Evolutionary conservation across 2,888 invertebrate genomes (phyloP), one percentile per base, ranked within the genome.

Genomic region (Leistus spinibarbis): DNA sequence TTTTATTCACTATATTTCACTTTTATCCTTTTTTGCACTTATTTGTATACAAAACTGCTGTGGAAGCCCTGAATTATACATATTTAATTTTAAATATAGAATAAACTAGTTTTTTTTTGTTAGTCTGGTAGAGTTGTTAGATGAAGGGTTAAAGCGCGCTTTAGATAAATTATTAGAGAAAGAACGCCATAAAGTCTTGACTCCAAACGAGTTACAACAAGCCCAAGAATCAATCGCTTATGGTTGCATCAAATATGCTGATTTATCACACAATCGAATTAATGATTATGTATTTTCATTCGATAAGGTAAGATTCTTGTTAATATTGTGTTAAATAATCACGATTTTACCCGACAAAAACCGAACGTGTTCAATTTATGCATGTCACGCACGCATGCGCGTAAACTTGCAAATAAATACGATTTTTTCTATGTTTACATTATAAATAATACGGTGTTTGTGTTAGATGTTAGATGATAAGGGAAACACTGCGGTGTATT

Each of bases 211-310:
- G 85, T 85, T 99, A 40, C 90, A 90, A 80, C 86, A 87, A 65
- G 97, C 97, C 0, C 94, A 96, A 85, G 93, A 96, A 86, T 93
- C 98, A 0, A 91, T 99, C 0, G 99, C 99, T 0, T 99, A 97
- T 85, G 98, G 99, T 3, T 99, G 99, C 83, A 97, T 99, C 75
- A 99, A 98, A 85, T 99, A 99, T 85, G 94, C 99, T 3, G 99
- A 99, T 88, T 89, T 99, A 65, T 95, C 94, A 13, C 97, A 98
- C 82, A 97, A 97, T 84, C 90, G 98, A 77, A 91, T 91, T 74
- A 94, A 95, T 83, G 99, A 99, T 83, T 99, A 99, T 83, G 91
- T 99, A 1, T 99, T 99, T 86, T 98, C 98, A 0, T 99, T 98
- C 86, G 98, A 99, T 83, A 97, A 97, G 86, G 88, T 82, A 71